These are phyloP conservation scores for Labeo calbasu DNA, from an alignment of 2,797 vertebrate species.

Conservation along the genomic window DNA sequence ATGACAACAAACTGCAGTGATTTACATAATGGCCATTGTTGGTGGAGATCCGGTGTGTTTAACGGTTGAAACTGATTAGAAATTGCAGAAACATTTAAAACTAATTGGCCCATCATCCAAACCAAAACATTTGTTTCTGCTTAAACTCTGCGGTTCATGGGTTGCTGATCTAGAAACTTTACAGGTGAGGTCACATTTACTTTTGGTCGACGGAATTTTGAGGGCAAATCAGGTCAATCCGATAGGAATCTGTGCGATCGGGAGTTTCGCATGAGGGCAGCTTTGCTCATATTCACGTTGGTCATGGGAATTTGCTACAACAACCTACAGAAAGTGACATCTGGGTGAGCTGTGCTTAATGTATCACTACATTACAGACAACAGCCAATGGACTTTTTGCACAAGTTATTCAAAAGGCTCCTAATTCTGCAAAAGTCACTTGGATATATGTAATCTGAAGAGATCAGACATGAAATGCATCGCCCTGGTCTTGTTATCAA, in stretches of 20 bases:
- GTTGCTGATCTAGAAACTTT: not conserved
- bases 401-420: not conserved
- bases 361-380: not conserved
- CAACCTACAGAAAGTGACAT: not conserved
- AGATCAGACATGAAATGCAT: constrained; percentile 39
- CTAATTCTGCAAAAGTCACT: not conserved
- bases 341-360: not conserved
- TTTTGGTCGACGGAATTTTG: not conserved
- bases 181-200: not conserved
- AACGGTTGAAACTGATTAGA: constrained; percentile 55
- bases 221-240: not conserved
- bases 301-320: not conserved
- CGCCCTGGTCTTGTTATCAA: constrained; percentile 36
- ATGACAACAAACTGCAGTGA: constrained; percentile 45
- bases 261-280: not conserved
- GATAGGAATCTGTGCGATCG: not conserved
- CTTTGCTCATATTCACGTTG: not conserved
- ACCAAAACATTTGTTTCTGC: constrained; percentile 49
- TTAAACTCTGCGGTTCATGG: constrained; percentile 30
- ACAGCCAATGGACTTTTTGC: not conserved
- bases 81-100: constrained; percentile 51
- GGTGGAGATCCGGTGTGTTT: constrained; percentile 49
- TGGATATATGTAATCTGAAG: constrained; percentile 1
- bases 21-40: constrained; percentile 56
- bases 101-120: constrained; percentile 54